phyloP scores from a whole-genome alignment of 1,140 invertebrate species.

The Phenacoccus solenopsis region DNA sequence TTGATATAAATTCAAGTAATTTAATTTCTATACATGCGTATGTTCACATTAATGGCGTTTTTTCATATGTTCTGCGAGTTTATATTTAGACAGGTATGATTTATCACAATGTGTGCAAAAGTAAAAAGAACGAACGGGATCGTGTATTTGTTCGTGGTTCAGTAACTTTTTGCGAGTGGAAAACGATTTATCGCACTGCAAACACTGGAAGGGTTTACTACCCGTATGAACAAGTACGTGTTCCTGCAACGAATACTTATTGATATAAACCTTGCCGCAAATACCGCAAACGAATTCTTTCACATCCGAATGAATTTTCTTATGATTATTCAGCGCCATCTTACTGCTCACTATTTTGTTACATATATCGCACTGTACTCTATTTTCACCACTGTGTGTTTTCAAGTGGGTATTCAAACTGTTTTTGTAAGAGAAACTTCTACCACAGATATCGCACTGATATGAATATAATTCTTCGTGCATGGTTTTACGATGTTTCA shows the following conservation, averaged over 20 bases:
- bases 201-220: conserved; percentile 49
- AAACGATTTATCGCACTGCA: conserved; percentile 39
- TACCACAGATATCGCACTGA: conserved; percentile 40
- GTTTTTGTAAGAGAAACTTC: conserved; percentile 41
- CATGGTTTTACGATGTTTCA: conserved; percentile 31
- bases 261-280: conserved; percentile 60
- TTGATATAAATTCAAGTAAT: too few species aligned
- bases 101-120: neutral
- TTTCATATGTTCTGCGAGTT: neutral
- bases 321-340: conserved; percentile 55
- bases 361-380: conserved; percentile 60
- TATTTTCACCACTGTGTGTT: conserved; percentile 37
- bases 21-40: too few species aligned
- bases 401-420: conserved; percentile 43
- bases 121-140: neutral
- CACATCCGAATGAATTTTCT: conserved; percentile 55
- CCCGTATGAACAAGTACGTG: conserved; percentile 51
- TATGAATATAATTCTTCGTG: conserved; percentile 32
- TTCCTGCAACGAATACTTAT: conserved; percentile 53
- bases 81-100: neutral
- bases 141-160: conserved; percentile 37
- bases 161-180: conserved; percentile 37
- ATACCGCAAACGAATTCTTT: conserved; percentile 56
- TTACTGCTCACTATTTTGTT: conserved; percentile 58
- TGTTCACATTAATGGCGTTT: neutral